Conservation (phyloP, 2,888 invertebrate species). For the Ptilodon capucinus region DNA sequence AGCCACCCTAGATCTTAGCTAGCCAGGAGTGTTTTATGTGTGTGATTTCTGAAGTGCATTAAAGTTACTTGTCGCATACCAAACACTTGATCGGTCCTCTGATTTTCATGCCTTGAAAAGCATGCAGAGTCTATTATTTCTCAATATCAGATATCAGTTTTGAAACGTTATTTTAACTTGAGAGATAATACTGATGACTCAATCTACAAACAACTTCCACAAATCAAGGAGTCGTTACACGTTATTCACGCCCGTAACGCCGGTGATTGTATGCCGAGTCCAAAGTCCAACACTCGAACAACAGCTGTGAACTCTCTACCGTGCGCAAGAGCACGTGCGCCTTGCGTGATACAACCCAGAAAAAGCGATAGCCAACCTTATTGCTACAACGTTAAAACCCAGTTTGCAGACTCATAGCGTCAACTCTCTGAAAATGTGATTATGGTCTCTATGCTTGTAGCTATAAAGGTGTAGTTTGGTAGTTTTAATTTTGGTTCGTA, state of each 20-base stretch:
- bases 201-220: slow-evolving; percentile 39
- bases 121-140: not conserved
- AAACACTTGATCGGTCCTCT: no score
- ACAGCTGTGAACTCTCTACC: slow-evolving; percentile 70
- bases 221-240: slow-evolving; percentile 42
- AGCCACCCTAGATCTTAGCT: no score
- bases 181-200: slow-evolving; percentile 27
- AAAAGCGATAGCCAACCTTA: slow-evolving; percentile 29
- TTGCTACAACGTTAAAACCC: not conserved
- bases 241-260: slow-evolving; percentile 58
- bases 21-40: no score
- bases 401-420: slow-evolving; percentile 5
- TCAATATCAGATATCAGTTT: slow-evolving; percentile 2
- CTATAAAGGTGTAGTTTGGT: not conserved
- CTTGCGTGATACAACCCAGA: slow-evolving; percentile 54
- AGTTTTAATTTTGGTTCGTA: not conserved
- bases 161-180: slow-evolving; percentile 1
- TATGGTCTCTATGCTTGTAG: not conserved
- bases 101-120: not conserved
- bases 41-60: no score
- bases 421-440: not conserved
- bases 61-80: not conserved
- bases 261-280: slow-evolving; percentile 72
- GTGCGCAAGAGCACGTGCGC: slow-evolving; percentile 58
- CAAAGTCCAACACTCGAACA: slow-evolving; percentile 69